Base-by-base conservation (phyloP, 92 coral and sea anemone species). In the Palythoa grandis region DNA sequence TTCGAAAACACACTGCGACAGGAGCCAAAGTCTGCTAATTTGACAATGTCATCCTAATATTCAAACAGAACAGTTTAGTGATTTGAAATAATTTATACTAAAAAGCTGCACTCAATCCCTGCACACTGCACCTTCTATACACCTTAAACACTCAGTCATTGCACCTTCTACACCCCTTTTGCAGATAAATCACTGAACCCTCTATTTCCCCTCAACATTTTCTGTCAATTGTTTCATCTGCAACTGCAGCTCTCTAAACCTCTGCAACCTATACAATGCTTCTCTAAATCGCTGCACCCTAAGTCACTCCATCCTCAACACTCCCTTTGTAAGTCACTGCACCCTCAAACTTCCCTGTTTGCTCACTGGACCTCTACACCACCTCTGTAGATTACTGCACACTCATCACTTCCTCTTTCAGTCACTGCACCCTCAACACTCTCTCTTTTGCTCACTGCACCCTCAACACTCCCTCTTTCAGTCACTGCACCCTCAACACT, bases 1-100 rank as follows among this genome's bases (percentile, higher is more conserved):
- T 96, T 96, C 57, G 99, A 96, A 85, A 95, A 96, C 82, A 96
- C 99, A 87, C 99, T 95, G 66, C 99, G 92, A 83, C 99, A 96
- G 79, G 99, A 96, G 54, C 99, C 99, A 91, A 94, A 96, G 88
- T 96, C 99, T 65, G 99, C 99, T 66, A 96, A 92, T 83, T 96
- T 96, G 70, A 96, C 93, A 56, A 93, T 91, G 79, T 96, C 99
- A 87, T 94, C 98, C 99, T 96, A 48, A 65, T 86, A 72, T 63
- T 50, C 35, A 88, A 38, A 50, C 75, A 56, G 53, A 57, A 74
- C 29, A 52, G 39, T 16, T 38, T 63, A 58, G 0, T 15, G 0
- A 20, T 1, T n/a, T 29, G 6, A 38, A 24, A 77, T 47, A 13
- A 52, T 17, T 0, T 40, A 20, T 6, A n/a, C 3, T 38, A 11